Evolutionary conservation across 2,888 invertebrate genomes (phyloP).

Genomic region (Aelia acuminata): DNA sequence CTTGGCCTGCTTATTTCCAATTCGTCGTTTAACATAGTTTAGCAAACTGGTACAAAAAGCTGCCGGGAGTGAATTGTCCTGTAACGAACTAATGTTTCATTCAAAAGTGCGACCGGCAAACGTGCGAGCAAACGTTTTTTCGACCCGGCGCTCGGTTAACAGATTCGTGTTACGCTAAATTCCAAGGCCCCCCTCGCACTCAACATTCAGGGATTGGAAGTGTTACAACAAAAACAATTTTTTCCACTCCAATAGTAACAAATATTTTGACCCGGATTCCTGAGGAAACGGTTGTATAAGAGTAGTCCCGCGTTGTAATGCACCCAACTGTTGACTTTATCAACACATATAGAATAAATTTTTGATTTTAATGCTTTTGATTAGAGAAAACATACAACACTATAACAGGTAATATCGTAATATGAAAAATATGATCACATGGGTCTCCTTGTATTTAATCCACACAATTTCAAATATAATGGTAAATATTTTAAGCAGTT

Average conservation of each 20-base stretch:
- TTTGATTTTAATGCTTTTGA: not conserved
- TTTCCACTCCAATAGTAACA: not conserved
- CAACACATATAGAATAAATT: not conserved
- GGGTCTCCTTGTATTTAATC: no score
- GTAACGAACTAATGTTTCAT: conserved; percentile 26
- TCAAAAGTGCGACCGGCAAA: not conserved
- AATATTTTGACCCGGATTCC: conserved; percentile 25
- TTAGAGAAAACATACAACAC: not conserved
- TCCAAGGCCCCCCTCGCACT: not conserved
- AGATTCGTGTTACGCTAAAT: not conserved
- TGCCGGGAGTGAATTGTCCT: not conserved
- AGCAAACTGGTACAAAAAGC: not conserved
- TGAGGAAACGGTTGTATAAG: conserved; percentile 1
- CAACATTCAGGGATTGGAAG: not conserved
- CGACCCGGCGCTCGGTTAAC: not conserved
- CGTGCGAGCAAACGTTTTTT: conserved; percentile 9
- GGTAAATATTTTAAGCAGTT: no score
- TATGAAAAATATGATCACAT: no score
- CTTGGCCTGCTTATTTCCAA: not conserved
- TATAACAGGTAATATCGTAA: no score
- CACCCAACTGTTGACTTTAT: not conserved
- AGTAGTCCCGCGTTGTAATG: not conserved
- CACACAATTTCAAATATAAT: no score
- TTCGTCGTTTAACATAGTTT: not conserved
- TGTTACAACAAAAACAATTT: not conserved